Evolutionary conservation across 2,113 vertebrate genomes (phyloP).

Genomic region (Conger conger): DNA sequence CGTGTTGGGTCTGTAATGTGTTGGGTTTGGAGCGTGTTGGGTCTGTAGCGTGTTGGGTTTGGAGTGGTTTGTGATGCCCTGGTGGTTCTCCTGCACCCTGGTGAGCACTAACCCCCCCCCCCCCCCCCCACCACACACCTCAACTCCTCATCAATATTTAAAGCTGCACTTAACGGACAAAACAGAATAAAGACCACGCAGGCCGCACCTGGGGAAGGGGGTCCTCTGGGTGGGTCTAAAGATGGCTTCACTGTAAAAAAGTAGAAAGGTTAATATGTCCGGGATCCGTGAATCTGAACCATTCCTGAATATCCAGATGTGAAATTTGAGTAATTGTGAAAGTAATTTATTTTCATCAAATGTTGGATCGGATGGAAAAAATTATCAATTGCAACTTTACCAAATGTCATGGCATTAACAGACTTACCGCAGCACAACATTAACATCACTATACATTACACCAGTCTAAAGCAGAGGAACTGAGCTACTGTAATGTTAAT

Average conservation of each 20-base stretch:
- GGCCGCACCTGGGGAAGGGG: conserved; percentile 58
- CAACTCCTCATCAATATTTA: conserved; percentile 73
- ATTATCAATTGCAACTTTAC: background rate
- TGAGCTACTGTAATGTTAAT: too few species aligned
- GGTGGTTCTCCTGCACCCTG: conserved; percentile 23
- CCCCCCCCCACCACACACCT: conserved; percentile 45
- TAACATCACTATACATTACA: too few species aligned
- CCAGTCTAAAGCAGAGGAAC: too few species aligned
- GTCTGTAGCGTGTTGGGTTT: background rate
- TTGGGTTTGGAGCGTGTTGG: too few species aligned
- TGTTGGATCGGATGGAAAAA: background rate
- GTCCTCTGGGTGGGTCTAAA: background rate
- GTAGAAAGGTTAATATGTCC: background rate
- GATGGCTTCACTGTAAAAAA: background rate
- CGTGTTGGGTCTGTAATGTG: too few species aligned
- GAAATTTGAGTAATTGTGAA: background rate
- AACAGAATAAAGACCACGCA: conserved; percentile 63
- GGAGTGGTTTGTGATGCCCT: background rate
- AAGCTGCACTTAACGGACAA: conserved; percentile 72
- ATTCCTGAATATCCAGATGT: background rate
- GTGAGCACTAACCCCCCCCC: conserved; percentile 44
- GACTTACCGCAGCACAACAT: too few species aligned
- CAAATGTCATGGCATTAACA: too few species aligned
- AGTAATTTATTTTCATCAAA: background rate
- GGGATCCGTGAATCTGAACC: background rate